Conservation (phyloP, 2,888 invertebrate species). For the Liodrosophila aerea region DNA sequence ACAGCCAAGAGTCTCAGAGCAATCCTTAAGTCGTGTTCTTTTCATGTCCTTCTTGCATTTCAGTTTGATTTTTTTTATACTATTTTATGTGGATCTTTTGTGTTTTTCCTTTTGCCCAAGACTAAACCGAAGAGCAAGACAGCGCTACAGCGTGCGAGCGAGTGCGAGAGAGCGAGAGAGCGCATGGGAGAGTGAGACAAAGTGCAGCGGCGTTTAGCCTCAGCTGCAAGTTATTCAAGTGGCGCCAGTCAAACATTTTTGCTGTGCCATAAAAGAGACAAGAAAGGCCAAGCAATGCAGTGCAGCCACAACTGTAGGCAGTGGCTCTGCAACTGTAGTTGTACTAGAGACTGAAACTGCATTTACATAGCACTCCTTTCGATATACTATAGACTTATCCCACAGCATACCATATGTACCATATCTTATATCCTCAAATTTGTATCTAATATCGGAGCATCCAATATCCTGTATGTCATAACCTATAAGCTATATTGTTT, state of each 20-base stretch:
- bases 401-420: not conserved
- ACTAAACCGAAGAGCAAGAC: slow-evolving; percentile 29
- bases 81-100: slow-evolving; percentile 68
- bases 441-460: not conserved
- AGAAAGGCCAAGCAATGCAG: slow-evolving; percentile 18
- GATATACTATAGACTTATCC: too few species aligned
- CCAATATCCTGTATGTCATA: too few species aligned
- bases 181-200: not conserved
- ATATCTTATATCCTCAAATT: not conserved
- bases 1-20: slow-evolving; percentile 5
- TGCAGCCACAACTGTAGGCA: slow-evolving; percentile 8
- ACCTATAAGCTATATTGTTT: too few species aligned
- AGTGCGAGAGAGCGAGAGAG: not conserved
- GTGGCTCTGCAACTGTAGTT: too few species aligned
- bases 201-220: slow-evolving; percentile 9
- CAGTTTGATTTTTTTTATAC: slow-evolving; percentile 72
- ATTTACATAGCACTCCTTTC: too few species aligned
- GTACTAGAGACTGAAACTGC: too few species aligned
- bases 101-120: slow-evolving; percentile 47
- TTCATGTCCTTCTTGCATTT: slow-evolving; percentile 75
- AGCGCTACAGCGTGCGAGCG: slow-evolving; percentile 5
- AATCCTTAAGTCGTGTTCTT: slow-evolving; percentile 74
- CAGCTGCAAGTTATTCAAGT: slow-evolving; percentile 78
- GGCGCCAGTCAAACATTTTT: slow-evolving; percentile 81
- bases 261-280: slow-evolving; percentile 13